Evolutionary conservation across 2,888 invertebrate species (phyloP).

Genomic region (Holacanthella duospinosa): DNA sequence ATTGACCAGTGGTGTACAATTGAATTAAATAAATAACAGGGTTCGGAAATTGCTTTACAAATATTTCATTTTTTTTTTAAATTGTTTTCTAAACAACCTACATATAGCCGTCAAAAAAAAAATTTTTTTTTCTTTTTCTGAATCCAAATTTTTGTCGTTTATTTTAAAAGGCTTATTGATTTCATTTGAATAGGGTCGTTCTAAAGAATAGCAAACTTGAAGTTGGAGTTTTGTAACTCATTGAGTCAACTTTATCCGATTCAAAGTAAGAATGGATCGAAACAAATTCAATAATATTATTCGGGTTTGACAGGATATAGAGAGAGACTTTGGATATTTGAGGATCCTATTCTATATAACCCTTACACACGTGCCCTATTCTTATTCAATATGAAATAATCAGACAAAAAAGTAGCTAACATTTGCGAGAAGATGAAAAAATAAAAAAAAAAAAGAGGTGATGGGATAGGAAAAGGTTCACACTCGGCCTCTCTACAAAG

Average conservation of each 20-base stretch:
- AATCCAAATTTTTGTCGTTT: not conserved
- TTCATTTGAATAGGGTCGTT: not conserved
- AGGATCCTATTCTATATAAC: not conserved
- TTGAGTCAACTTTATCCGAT: not conserved
- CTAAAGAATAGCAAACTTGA: not conserved
- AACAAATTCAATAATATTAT: not conserved
- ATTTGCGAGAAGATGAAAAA: too few relatives aligned
- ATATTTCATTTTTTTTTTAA: not conserved
- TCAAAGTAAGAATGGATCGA: not conserved
- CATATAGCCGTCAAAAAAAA: too few relatives aligned
- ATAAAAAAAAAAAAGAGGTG: not conserved
- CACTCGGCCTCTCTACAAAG: not conserved
- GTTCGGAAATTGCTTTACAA: not conserved
- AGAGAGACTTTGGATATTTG: too few relatives aligned
- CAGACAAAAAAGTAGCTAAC: not conserved
- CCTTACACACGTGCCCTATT: constrained; percentile 5
- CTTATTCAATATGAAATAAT: not conserved
- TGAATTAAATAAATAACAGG: not conserved
- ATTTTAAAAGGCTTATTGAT: not conserved
- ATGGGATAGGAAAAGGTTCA: not conserved
- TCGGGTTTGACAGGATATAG: not conserved
- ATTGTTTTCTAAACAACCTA: not conserved
- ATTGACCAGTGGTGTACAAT: not conserved
- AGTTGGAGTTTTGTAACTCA: not conserved
- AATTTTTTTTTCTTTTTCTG: not conserved